Evolutionary conservation across 2,113 vertebrate genomes (phyloP).

Genomic region (Panthera tigris): DNA sequence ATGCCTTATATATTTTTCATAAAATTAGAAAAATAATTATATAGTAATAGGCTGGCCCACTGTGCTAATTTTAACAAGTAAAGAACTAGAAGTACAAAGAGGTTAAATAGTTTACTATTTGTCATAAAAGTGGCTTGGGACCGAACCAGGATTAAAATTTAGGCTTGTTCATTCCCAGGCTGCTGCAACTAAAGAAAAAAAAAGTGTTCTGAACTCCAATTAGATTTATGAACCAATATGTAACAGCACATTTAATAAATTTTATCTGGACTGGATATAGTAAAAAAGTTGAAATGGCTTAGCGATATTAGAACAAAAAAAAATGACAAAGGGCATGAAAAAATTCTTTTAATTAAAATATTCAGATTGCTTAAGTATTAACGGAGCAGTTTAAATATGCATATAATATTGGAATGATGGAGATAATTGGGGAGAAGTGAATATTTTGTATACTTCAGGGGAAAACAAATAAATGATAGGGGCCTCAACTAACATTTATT

Average conservation of each 20-base stretch:
- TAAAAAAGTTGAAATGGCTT: not conserved
- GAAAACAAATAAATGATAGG: not conserved
- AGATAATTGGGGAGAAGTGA: not conserved
- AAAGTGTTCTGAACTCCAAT: not conserved
- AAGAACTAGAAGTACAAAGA: not conserved
- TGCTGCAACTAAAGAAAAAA: not conserved
- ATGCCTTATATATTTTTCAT: not conserved
- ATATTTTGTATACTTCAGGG: not conserved
- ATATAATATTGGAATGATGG: not conserved
- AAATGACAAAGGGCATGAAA: not conserved
- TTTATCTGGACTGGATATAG: not conserved
- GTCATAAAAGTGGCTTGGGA: not conserved
- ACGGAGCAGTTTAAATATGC: constrained; percentile 5
- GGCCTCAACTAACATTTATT: not conserved
- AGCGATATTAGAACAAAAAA: not conserved
- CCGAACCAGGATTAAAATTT: not conserved
- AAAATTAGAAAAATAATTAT: not conserved
- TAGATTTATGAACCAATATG: not conserved
- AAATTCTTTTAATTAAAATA: not conserved
- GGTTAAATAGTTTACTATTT: not conserved
- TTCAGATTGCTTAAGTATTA: not conserved
- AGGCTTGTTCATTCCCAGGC: not conserved
- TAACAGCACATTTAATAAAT: not conserved
- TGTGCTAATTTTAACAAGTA: not conserved
- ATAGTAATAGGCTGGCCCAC: not conserved